A percentile compares a stretch with the other conserved stretches of the same genome.
phyloP scores from a whole-genome alignment of 2,797 vertebrate genomes.

The Xenentodon cancila region DNA sequence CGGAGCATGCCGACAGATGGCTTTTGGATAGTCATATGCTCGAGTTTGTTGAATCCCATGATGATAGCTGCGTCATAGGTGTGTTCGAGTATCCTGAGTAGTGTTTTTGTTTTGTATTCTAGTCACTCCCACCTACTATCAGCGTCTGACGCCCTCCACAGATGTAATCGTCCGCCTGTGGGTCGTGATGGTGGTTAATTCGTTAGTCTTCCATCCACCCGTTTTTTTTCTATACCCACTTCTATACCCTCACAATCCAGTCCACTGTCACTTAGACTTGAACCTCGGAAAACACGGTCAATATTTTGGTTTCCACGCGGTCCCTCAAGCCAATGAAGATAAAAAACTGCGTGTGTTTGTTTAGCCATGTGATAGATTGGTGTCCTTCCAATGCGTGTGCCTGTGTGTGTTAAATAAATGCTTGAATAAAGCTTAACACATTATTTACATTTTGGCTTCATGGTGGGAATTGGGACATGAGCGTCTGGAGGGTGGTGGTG shows the following conservation, averaged over 20 bases:
- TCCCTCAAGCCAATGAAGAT: conserved; percentile 28
- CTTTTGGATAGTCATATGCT: conserved; percentile 30
- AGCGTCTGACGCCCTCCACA: conserved; percentile 12
- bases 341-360: conserved; percentile 14
- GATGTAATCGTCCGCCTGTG: conserved; percentile 7
- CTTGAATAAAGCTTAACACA: conserved; percentile 15
- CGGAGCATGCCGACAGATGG: conserved; percentile 20
- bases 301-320: conserved; percentile 45
- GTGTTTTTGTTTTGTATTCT: not conserved
- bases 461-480: conserved; percentile 41
- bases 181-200: conserved; percentile 29
- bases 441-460: conserved; percentile 10
- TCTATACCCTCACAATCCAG: too few relatives aligned
- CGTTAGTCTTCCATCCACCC: conserved; percentile 1
- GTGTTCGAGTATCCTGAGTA: not conserved
- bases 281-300: conserved; percentile 29
- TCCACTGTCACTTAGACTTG: conserved; percentile 2
- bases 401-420: conserved; percentile 17
- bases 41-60: conserved; percentile 21
- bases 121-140: not conserved
- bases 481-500: conserved; percentile 60
- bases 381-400: conserved; percentile 9
- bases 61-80: conserved; percentile 35
- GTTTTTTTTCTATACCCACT: too few relatives aligned
- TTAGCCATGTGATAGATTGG: conserved; percentile 23